These are phyloP conservation scores for Pangasianodon hypophthalmus DNA, from an alignment of 2,113 vertebrate genomes.

Conservation along the genomic window DNA sequence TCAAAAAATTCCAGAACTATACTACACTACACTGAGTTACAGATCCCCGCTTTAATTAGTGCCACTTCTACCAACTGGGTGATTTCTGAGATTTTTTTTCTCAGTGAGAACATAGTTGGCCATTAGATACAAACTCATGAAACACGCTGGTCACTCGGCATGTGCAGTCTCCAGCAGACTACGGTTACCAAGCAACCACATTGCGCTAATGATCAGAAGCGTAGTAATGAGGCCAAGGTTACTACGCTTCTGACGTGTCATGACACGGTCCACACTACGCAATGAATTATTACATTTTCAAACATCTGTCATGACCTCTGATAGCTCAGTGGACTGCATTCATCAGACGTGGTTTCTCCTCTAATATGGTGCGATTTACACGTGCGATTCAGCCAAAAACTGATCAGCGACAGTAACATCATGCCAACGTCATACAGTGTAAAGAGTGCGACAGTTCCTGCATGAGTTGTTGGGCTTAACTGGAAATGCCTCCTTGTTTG, in stretches of 20 bases:
- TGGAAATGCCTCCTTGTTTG: background rate
- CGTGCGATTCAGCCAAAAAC: background rate
- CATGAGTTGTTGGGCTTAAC: background rate
- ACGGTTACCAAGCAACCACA: conserved; percentile 1
- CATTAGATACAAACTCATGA: background rate
- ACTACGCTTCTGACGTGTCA: background rate
- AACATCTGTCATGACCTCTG: background rate
- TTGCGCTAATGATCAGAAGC: background rate
- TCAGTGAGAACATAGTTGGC: background rate
- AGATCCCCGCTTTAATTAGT: background rate
- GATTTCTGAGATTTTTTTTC: background rate
- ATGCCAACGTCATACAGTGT: background rate
- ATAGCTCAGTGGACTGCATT: background rate
- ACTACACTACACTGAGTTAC: background rate
- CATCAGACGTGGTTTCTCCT: background rate
- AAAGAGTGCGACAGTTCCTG: background rate
- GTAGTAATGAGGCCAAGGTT: background rate
- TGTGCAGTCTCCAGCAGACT: background rate
- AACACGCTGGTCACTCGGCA: background rate
- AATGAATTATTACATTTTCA: background rate
- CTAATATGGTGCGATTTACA: background rate
- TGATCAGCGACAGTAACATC: background rate
- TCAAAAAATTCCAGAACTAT: background rate
- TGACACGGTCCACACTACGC: background rate
- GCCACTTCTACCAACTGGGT: background rate